phyloP scores from a whole-genome alignment of 2,888 invertebrate species.

The Limulus polyphemus region DNA sequence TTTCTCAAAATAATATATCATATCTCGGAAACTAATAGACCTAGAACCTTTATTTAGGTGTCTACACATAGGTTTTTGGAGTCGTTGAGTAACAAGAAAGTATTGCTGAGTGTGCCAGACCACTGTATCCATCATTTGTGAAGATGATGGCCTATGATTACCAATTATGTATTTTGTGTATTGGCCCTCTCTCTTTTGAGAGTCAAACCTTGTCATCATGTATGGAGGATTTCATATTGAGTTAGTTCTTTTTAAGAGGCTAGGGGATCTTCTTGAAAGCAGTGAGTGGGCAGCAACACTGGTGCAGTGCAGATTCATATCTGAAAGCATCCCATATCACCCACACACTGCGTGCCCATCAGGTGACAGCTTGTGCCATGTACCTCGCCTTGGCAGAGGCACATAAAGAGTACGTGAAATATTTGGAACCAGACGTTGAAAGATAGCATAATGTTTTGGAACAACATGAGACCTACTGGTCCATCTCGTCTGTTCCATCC shows the following conservation, averaged over 20 bases:
- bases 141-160: no score
- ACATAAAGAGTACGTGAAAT: not conserved
- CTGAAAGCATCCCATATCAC: not conserved
- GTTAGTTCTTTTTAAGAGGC: not conserved
- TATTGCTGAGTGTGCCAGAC: no score
- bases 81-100: no score
- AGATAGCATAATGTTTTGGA: no score
- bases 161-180: not conserved
- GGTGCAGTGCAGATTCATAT: not conserved
- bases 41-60: no score
- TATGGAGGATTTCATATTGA: not conserved
- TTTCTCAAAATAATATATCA: no score
- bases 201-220: not conserved
- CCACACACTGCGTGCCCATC: not conserved
- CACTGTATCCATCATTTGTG: no score
- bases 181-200: not conserved
- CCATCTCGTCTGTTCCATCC: no score
- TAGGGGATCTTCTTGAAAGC: not conserved
- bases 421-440: no score
- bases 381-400: not conserved
- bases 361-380: not conserved
- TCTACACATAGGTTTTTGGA: no score
- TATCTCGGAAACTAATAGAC: no score
- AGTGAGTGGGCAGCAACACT: not conserved
- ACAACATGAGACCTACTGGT: no score